Evolutionary conservation across 92 coral and sea anemone genomes (phyloP), one percentile per base, ranked within the genome.

Genomic region (Desmophyllum pertusum): DNA sequence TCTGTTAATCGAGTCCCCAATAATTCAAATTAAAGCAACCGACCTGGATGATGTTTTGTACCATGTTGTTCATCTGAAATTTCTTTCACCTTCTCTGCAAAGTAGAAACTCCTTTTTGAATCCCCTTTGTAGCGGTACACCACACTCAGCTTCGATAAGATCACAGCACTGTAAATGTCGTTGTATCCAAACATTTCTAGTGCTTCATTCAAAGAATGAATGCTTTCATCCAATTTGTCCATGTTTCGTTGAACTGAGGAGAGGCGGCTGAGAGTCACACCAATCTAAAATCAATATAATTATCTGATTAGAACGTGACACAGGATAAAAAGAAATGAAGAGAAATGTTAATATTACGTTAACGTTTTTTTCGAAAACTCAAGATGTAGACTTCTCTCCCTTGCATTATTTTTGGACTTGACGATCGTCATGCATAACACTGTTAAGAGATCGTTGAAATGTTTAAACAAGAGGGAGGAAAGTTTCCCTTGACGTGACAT

Each of bases 51-150:
- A 59, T 7, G 30, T 73, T 72, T 70, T 17, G 45, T 70, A 1
- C 45, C 71, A 52, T 55, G 42, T 27, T 62, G 69, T 3, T 55
- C 9, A 31, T 83, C 57, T 40, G 42, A 41, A 40, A 83, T 83
- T 57, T 17, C 43, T 83, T 74, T 50, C 38, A 79, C 81, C 18
- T 72, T 35, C 61, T 53, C 43, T 21, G 71, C 70, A 42, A 53
- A 31, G 31, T 40, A 19, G 5, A 72, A 14, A 23, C 79, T 83
- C 25, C 18, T 25, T 31, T 52, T 43, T 3, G 55, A 45, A 43
- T 83, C 86, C 5, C 81, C 73, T 31, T 83, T 83, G 72, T 83
- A 73, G 48, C 86, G 86, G 52, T 73, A 73, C 46, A 83, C 81
- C 41, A 74, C 86, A 45, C 86, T 83, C 79, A 83, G 70, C 80